Conservation (phyloP, 2,888 invertebrate genomes). For the Latrodectus elegans region DNA sequence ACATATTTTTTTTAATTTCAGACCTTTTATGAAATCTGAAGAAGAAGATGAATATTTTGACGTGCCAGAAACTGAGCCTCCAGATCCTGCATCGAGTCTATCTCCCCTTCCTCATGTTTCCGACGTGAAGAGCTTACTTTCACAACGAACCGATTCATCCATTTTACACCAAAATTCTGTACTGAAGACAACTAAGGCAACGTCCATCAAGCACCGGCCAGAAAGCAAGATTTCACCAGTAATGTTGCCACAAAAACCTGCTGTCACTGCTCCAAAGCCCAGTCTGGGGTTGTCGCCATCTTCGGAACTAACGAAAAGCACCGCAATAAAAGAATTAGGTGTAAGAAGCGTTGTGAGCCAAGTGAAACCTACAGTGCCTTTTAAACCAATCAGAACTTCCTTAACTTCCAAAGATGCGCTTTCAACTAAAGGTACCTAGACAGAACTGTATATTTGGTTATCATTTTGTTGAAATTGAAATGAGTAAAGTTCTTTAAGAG, state of each 20-base stretch:
- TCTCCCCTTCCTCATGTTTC: slow-evolving; percentile 33
- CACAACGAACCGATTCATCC: background rate
- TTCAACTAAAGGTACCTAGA: slow-evolving; percentile 35
- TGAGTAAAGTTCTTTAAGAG: background rate
- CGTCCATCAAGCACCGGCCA: background rate
- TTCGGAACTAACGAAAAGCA: background rate
- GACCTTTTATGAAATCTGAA: slow-evolving; percentile 43
- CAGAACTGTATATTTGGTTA: background rate
- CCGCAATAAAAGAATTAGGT: slow-evolving; percentile 3
- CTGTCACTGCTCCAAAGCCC: slow-evolving; percentile 15
- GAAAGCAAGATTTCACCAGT: slow-evolving; percentile 40
- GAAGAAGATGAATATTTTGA: slow-evolving; percentile 61
- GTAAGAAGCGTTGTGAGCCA: slow-evolving; percentile 45
- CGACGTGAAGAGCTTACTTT: slow-evolving; percentile 2
- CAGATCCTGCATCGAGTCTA: background rate
- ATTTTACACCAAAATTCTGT: background rate
- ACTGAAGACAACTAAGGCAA: background rate
- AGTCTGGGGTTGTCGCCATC: background rate
- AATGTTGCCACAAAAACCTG: slow-evolving; percentile 1
- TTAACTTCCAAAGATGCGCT: slow-evolving; percentile 51
- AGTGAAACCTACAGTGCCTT: slow-evolving; percentile 67
- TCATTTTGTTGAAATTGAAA: background rate
- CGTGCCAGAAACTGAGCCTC: slow-evolving; percentile 48
- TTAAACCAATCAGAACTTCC: slow-evolving; percentile 60
- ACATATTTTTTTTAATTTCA: background rate